These are phyloP conservation scores for Ariopsis seemanni DNA, from an alignment of 2,113 vertebrate species.

Conservation along the genomic window DNA sequence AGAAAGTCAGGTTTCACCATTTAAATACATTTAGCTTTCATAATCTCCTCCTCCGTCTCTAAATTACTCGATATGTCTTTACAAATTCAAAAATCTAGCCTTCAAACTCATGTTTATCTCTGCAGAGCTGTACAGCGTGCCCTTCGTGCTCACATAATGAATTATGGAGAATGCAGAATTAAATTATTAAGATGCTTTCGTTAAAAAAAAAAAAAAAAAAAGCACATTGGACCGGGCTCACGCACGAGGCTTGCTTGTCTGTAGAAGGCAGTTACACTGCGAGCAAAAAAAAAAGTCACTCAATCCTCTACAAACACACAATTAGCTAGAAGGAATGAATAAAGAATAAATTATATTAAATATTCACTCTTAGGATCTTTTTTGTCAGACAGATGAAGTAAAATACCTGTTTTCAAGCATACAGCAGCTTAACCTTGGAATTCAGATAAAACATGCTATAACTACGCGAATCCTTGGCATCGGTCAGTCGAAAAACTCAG, in stretches of 20 bases:
- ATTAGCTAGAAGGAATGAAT: not conserved
- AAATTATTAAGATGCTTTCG: conserved; percentile 11
- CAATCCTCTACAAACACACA: not conserved
- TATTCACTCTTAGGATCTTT: not conserved
- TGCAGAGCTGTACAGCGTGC: conserved; percentile 3
- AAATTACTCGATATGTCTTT: conserved; percentile 31
- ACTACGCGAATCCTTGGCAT: not conserved
- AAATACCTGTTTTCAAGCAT: not conserved
- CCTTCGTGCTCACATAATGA: conserved; percentile 16
- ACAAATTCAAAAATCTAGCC: not conserved
- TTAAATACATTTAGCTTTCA: conserved; percentile 3
- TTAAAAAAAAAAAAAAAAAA: not conserved
- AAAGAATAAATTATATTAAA: not conserved
- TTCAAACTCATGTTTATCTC: conserved; percentile 9
- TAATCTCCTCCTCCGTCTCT: not conserved
- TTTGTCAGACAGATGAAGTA: not conserved
- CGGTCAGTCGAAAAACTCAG: not conserved
- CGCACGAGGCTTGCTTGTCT: not conserved
- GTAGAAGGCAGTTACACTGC: not conserved
- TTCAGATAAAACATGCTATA: not conserved
- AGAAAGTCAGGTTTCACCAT: not conserved
- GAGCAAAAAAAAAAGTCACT: not conserved
- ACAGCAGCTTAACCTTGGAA: not conserved
- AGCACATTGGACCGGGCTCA: not conserved
- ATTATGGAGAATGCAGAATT: conserved; percentile 30